A percentile compares a stretch with the other conserved stretches of the same genome.
Evolutionary conservation across 2,888 invertebrate genomes (phyloP).

Genomic region (Scaptodrosophila latifasciaeformis): DNA sequence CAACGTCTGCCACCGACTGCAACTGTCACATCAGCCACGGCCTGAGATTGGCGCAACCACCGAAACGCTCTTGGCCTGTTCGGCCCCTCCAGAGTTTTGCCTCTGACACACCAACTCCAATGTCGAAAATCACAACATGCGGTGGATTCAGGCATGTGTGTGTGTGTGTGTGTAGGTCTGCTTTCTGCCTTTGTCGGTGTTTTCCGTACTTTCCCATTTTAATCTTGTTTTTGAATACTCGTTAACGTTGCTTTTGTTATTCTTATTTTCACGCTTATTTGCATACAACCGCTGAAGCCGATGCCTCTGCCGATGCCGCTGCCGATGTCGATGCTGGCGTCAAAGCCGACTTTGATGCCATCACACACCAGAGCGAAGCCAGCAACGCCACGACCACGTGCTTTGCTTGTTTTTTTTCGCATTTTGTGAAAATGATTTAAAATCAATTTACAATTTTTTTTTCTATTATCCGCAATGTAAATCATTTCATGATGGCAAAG

Average conservation of each 20-base stretch:
- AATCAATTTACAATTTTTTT: conserved; percentile 69
- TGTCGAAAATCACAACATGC: conserved; percentile 59
- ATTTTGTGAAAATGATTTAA: conserved; percentile 68
- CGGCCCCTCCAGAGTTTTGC: conserved; percentile 19
- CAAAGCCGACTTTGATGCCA: background rate
- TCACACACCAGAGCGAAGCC: background rate
- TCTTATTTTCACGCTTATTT: conserved; percentile 70
- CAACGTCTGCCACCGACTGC: conserved; percentile 26
- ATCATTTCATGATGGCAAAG: conserved; percentile 51
- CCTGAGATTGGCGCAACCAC: conserved; percentile 7
- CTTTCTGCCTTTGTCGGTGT: conserved; percentile 19
- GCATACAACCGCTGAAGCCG: conserved; percentile 44
- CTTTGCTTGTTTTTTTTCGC: conserved; percentile 31
- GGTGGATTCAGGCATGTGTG: conserved; percentile 25
- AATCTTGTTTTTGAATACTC: conserved; percentile 69
- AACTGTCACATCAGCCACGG: conserved; percentile 38
- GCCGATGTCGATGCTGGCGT: background rate
- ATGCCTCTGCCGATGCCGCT: background rate
- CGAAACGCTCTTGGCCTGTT: background rate
- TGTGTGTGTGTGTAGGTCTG: too few species aligned
- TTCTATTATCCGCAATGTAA: conserved; percentile 67
- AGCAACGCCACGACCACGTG: background rate
- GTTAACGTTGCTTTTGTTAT: conserved; percentile 68
- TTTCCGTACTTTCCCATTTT: conserved; percentile 59
- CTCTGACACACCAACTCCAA: conserved; percentile 37